phyloP scores from a whole-genome alignment of 2,888 invertebrate genomes.

The Diogma glabrata region DNA sequence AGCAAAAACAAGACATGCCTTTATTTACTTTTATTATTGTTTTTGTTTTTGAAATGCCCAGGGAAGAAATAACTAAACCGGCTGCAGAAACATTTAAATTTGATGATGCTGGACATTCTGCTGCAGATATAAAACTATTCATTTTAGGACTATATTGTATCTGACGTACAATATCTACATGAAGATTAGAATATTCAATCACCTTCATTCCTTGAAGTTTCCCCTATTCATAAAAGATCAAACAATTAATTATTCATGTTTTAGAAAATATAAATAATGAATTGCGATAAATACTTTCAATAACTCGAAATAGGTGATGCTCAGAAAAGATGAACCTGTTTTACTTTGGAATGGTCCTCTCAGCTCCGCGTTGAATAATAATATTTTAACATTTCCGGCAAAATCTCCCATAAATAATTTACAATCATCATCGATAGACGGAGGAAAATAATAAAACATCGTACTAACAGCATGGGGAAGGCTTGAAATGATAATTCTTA shows the following conservation, averaged over 20 bases:
- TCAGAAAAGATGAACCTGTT: constrained; percentile 46
- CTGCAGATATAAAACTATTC: constrained; percentile 57
- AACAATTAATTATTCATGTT: background rate
- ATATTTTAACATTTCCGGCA: constrained; percentile 54
- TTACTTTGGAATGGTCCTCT: constrained; percentile 61
- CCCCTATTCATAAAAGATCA: constrained; percentile 30
- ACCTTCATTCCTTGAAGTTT: constrained; percentile 40
- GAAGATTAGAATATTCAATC: constrained; percentile 45
- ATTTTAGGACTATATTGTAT: constrained; percentile 54
- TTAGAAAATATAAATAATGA: background rate
- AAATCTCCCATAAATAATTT: constrained; percentile 62
- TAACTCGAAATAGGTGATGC: constrained; percentile 46
- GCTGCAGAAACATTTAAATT: constrained; percentile 20
- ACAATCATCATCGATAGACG: constrained; percentile 23
- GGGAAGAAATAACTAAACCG: constrained; percentile 48
- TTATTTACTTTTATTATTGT: constrained; percentile 7
- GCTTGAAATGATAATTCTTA: constrained; percentile 57
- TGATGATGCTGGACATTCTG: constrained; percentile 39
- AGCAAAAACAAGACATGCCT: constrained; percentile 52
- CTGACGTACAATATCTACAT: constrained; percentile 57
- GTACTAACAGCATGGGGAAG: constrained; percentile 32
- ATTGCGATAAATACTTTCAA: constrained; percentile 34
- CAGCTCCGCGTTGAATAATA: constrained; percentile 48
- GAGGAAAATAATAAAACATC: constrained; percentile 29
- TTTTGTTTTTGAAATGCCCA: constrained; percentile 41